Percentiles rank a stretch among this genome's conserved stretches.
These are phyloP conservation scores for Manis pentadactyla DNA, from an alignment of 2,797 vertebrate genomes.

Conservation along the genomic window DNA sequence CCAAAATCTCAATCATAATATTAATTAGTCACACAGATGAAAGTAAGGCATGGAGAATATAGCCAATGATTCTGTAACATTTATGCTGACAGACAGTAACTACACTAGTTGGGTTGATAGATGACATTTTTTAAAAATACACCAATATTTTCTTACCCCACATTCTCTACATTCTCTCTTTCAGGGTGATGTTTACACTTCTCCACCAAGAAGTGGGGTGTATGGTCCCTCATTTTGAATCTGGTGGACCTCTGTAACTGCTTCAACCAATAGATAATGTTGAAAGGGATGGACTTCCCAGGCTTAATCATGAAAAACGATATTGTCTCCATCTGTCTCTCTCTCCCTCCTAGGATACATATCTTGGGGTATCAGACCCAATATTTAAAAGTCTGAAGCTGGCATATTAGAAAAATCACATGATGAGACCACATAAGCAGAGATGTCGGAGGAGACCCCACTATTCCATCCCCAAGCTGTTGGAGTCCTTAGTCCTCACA, in stretches of 20 bases:
- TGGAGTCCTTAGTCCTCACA: background rate
- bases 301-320: background rate
- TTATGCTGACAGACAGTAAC: no score
- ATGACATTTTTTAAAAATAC: background rate
- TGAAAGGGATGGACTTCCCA: background rate
- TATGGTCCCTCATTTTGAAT: background rate
- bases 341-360: background rate
- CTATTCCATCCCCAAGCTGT: background rate
- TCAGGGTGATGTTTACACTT: background rate
- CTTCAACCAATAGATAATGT: background rate
- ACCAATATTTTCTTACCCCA: background rate
- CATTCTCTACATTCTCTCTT: background rate
- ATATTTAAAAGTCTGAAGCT: background rate
- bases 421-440: background rate
- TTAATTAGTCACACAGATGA: no score
- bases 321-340: background rate
- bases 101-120: no score
- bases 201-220: background rate
- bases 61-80: no score
- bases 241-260: background rate
- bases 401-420: background rate
- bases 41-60: no score
- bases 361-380: background rate
- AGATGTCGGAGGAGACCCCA: background rate
- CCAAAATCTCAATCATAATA: no score